These are phyloP conservation scores for Syrphus vitripennis DNA, from an alignment of 2,888 invertebrate genomes.

Conservation along the genomic window DNA sequence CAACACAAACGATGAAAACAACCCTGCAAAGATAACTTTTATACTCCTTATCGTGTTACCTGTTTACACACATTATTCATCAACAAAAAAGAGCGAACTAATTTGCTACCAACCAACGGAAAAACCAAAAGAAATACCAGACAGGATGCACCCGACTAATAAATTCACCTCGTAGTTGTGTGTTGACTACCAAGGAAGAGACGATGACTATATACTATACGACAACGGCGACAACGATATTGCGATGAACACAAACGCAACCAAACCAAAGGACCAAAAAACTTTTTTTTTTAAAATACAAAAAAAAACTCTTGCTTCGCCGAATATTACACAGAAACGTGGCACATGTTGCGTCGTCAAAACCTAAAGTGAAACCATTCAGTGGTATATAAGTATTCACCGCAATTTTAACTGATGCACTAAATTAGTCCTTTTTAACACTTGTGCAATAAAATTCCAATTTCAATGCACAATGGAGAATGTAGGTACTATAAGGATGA, in stretches of 20 bases:
- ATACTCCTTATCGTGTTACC: conserved; percentile 16
- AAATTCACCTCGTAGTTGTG: conserved; percentile 34
- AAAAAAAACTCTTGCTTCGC: background rate
- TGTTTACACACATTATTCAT: conserved; percentile 55
- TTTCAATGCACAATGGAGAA: conserved; percentile 55
- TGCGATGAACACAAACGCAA: background rate
- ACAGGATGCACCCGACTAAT: conserved; percentile 60
- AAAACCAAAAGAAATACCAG: background rate
- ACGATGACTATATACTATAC: too few species aligned
- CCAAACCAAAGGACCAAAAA: background rate
- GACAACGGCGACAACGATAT: background rate
- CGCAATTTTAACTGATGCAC: conserved; percentile 66
- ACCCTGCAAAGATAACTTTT: conserved; percentile 22
- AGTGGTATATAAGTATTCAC: conserved; percentile 42
- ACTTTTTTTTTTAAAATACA: background rate
- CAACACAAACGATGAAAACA: background rate
- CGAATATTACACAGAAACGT: conserved; percentile 12
- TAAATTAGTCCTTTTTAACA: conserved; percentile 70
- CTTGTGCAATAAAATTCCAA: conserved; percentile 67
- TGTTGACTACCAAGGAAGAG: background rate
- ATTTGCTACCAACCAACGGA: conserved; percentile 15
- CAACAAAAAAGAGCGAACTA: conserved; percentile 45
- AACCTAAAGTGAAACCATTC: conserved; percentile 2
- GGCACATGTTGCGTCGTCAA: conserved; percentile 67
- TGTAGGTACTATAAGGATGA: background rate